These are phyloP conservation scores for Pasiphila rectangulata DNA, from an alignment of 2,888 invertebrate species.

Conservation along the genomic window DNA sequence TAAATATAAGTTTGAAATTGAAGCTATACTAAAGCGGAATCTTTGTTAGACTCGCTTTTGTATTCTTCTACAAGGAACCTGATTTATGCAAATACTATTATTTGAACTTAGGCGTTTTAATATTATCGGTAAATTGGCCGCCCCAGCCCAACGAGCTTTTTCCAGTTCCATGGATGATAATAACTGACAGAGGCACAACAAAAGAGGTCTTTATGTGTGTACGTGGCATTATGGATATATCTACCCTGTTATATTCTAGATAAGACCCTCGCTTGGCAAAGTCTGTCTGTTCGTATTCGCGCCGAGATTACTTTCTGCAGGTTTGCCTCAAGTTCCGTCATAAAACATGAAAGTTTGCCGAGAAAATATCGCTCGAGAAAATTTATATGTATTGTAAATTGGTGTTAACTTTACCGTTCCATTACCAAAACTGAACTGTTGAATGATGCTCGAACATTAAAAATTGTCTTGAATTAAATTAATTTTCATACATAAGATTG, in stretches of 20 bases:
- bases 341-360: slow-evolving; percentile 10
- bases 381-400: slow-evolving; percentile 1
- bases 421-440: too few relatives aligned
- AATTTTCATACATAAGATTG: too few relatives aligned
- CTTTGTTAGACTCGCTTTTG: slow-evolving; percentile 13
- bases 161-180: slow-evolving; percentile 19
- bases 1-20: background rate
- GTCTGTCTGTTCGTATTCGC: slow-evolving; percentile 6
- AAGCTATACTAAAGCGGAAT: background rate
- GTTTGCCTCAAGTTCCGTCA: slow-evolving; percentile 11
- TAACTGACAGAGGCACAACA: slow-evolving; percentile 22
- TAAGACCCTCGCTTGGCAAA: slow-evolving; percentile 10
- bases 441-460: too few relatives aligned
- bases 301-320: slow-evolving; percentile 13
- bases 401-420: background rate
- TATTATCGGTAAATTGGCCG: slow-evolving; percentile 7
- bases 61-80: slow-evolving; percentile 2
- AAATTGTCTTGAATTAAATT: too few relatives aligned
- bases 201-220: slow-evolving; percentile 20
- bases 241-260: slow-evolving; percentile 20
- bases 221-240: slow-evolving; percentile 10
- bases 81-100: slow-evolving; percentile 11
- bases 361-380: slow-evolving; percentile 7
- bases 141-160: slow-evolving; percentile 6
- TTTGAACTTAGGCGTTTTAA: slow-evolving; percentile 4